Evolutionary conservation across 2,888 invertebrate species (phyloP).

Genomic region (Pollenia angustigena): DNA sequence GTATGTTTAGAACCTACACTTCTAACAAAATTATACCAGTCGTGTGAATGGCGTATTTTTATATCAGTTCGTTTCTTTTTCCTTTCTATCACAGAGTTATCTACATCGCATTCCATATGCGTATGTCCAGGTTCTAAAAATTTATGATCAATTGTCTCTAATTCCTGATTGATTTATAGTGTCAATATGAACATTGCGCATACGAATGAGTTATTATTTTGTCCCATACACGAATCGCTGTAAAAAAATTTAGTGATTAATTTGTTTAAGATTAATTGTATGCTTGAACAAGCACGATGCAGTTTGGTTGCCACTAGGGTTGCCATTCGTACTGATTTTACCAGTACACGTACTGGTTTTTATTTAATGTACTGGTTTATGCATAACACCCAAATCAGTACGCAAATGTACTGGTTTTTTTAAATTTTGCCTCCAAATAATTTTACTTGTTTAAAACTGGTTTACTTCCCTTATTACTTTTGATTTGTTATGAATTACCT

Average conservation of each 20-base stretch:
- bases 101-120: slow-evolving; percentile 63
- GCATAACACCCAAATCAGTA: too few relatives aligned
- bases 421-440: too few relatives aligned
- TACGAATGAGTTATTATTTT: slow-evolving; percentile 73
- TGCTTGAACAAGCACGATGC: slow-evolving; percentile 70
- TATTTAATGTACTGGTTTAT: too few relatives aligned
- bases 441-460: too few relatives aligned
- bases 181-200: slow-evolving; percentile 71
- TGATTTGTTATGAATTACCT: too few relatives aligned
- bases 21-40: slow-evolving; percentile 53
- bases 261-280: slow-evolving; percentile 59
- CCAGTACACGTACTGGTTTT: too few relatives aligned
- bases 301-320: slow-evolving; percentile 73
- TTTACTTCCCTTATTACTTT: too few relatives aligned
- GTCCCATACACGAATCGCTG: slow-evolving; percentile 70
- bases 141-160: slow-evolving; percentile 70
- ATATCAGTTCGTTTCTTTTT: slow-evolving; percentile 66
- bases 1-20: slow-evolving; percentile 60
- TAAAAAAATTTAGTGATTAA: slow-evolving; percentile 71
- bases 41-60: slow-evolving; percentile 70
- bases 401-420: too few relatives aligned
- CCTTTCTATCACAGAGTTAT: slow-evolving; percentile 64
- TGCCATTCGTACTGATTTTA: too few relatives aligned
- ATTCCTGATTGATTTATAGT: slow-evolving; percentile 41
- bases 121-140: slow-evolving; percentile 70